Evolutionary conservation across 2,888 invertebrate genomes (phyloP), one percentile per base, ranked within the genome.

Genomic region (Cynaeus angustus): DNA sequence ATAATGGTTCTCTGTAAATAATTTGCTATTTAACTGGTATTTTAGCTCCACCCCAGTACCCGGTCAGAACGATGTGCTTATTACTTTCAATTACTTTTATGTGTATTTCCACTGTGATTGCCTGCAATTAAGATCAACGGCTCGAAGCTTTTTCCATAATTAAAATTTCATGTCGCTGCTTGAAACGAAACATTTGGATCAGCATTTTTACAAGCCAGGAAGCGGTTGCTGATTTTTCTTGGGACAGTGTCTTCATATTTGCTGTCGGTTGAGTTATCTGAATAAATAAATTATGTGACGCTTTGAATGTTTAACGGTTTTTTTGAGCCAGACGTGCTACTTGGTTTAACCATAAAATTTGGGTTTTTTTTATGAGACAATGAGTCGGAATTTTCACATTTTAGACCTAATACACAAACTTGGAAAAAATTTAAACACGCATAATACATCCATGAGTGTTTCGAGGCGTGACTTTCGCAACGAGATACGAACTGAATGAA

Each of bases 71-170:
- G 76, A 75, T 74, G 76, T 73, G 79, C 80, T 82, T 80, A 82
- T 83, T 83, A 82, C 80, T 79, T 78, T 80, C 83, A 83, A 83
- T 83, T 83, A 83, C 78, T 80, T 82, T 83, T 81, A 81, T 81
- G 82, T 77, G 79, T 78, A 77, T 80, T 81, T 79, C 78, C 77
- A 79, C 78, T 78, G 78, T 80, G 80, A 82, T 83, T 83, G 80
- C 80, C 75, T 72, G 81, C 82, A 82, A 82, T 83, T 83, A 83
- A 82, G 81, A 82, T 80, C 81, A 78, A 77, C 78, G 80, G 77
- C 76, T 75, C 77, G 68, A 76, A 76, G 81, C 82, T 81, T 82
- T 83, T 81, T 80, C 73, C 80, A 74, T 82, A 80, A 82, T 83
- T 82, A 82, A 82, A 83, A 82, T 74, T 80, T 76, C 76, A 73